Conservation (phyloP, 2,113 vertebrate species). For the Toxotes jaculatrix region DNA sequence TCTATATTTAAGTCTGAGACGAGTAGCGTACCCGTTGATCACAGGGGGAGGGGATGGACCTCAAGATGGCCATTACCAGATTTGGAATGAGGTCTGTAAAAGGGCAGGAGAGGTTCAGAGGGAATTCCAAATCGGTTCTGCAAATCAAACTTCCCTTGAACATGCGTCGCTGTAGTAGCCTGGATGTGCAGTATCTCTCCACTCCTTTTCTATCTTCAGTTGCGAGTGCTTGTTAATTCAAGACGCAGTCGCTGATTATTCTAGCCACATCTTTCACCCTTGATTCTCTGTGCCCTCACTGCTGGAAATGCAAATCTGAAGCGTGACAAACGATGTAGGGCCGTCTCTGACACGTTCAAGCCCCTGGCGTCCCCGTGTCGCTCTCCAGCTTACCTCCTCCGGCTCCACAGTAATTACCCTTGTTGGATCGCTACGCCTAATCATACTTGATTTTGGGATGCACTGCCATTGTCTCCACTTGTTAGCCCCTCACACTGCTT, state of each 20-base stretch:
- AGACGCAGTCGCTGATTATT: conserved; percentile 69
- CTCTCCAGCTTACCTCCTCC: conserved; percentile 70
- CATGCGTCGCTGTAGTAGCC: not conserved
- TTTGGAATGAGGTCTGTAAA: conserved; percentile 49
- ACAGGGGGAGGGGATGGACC: conserved; percentile 27
- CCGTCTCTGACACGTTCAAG: conserved; percentile 69
- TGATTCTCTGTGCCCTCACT: conserved; percentile 64
- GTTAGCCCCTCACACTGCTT: conserved; percentile 74
- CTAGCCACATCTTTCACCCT: conserved; percentile 73
- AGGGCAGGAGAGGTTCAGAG: conserved; percentile 42
- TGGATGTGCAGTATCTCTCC: not conserved
- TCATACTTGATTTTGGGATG: conserved; percentile 84
- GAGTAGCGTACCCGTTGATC: conserved; percentile 58
- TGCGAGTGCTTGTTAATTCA: conserved; percentile 63
- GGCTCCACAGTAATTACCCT: conserved; percentile 80
- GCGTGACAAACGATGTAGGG: conserved; percentile 75
- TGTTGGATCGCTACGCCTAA: conserved; percentile 81
- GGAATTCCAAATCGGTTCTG: conserved; percentile 46
- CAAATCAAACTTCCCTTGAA: conserved; percentile 53
- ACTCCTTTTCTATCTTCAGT: not conserved
- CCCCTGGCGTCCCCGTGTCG: conserved; percentile 63
- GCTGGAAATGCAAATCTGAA: conserved; percentile 77
- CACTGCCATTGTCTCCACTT: conserved; percentile 80
- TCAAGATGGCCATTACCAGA: conserved; percentile 56
- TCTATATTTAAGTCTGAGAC: conserved; percentile 75